Percentiles rank a stretch among this genome's conserved stretches.
These are phyloP conservation scores for Phylloscopus whistleri DNA, from an alignment of 2,113 vertebrate genomes.

Conservation along the genomic window DNA sequence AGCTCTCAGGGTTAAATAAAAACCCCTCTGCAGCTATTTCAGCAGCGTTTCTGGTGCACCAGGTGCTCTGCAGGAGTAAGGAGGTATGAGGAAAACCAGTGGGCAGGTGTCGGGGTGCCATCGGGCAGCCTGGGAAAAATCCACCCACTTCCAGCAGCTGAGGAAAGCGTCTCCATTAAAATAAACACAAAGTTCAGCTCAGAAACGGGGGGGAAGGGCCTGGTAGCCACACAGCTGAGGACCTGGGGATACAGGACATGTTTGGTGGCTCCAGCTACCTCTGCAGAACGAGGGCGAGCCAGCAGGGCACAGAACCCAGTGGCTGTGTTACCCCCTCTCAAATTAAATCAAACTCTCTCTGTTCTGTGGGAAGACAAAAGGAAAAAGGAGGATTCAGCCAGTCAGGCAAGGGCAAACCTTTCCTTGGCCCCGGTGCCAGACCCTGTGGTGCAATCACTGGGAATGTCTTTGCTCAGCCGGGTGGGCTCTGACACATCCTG, in stretches of 20 bases:
- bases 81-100: background rate
- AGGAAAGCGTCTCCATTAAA: background rate
- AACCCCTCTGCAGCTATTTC: background rate
- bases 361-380: background rate
- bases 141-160: background rate
- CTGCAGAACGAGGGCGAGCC: accelerated
- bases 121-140: background rate
- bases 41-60: background rate
- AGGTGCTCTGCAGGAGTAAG: background rate
- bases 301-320: background rate
- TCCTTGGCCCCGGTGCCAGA: background rate
- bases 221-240: accelerated
- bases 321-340: accelerated
- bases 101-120: background rate
- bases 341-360: background rate
- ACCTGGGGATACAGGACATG: background rate
- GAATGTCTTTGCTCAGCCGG: background rate
- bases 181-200: background rate
- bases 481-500: accelerated
- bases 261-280: background rate
- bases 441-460: accelerated
- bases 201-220: background rate
- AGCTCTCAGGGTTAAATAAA: background rate
- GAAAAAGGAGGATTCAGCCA: background rate
- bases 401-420: background rate